Evolutionary conservation across 2,113 vertebrate genomes (phyloP), one percentile per base, ranked within the genome.

Genomic region (Excalfactoria chinensis): DNA sequence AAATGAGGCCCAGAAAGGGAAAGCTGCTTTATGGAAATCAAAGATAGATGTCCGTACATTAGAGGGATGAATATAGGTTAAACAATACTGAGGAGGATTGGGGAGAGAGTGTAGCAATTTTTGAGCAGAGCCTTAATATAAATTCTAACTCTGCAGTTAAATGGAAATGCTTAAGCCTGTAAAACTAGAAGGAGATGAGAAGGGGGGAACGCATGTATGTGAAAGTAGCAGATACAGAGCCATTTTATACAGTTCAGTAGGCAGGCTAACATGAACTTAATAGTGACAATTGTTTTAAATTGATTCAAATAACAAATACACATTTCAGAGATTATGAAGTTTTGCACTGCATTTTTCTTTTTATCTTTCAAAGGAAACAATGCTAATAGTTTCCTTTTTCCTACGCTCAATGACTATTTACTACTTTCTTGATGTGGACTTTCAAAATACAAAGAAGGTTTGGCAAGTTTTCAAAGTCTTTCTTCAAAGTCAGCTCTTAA

Each of bases 341-440:
- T 97, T 98, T 97, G 97, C 96, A 97, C 95, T 93, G 95, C 90
- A 94, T 97, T 96, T 96, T 91, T 95, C 95, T 97, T 98, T 98
- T 98, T 97, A 98, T 98, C 98, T 98, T 98, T 97, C 95, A 97
- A 98, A 98, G 97, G 98, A 98, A 98, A 98, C 98, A 98, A 97
- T 97, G 96, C 96, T 97, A 98, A 98, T 98, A 96, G 97, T 98
- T 98, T 98, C 98, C 97, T 98, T 98, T 98, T 98, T 98, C 97
- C 97, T 98, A 98, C 35, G 84, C 97, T 98, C 96, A 96, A 96
- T 83, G 95, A 98, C 97, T 97, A 97, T 97, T 98, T 97, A 97
- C 96, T 97, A 96, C 96, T 97, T 97, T 96, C 94, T 98, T 98
- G 97, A 97, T 98, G 97, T 97, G 96, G 97, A 97, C 97, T 98